Base-by-base conservation (phyloP, 2,888 invertebrate genomes). In the Hirtodrosophila duncani region DNA sequence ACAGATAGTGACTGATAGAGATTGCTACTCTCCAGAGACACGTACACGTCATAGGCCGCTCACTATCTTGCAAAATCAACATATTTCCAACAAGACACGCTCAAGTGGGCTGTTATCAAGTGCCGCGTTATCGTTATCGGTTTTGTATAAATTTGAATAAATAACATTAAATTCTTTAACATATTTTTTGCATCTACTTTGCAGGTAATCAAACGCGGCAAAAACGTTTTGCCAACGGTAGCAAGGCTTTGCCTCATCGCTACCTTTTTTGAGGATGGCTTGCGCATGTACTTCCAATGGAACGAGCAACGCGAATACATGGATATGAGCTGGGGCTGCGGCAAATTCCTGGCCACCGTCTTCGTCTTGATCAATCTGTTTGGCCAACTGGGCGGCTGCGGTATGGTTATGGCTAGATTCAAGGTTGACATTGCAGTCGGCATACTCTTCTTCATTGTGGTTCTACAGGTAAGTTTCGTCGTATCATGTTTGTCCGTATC, bases 251-350 rank as follows among this genome's bases (percentile, higher is more conserved):
- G 98, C 87, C 91, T 99, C 55, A 97, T 99, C 84, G 97, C 98
- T 77, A 99, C 99, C 77, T 99, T 99, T 89, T 90, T 99, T 60
- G 99, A 99, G 88, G 99, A 99, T 89, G 99, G 99, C 1, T 90
- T 99, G 53, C 92, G 99, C 57, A 99, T 99, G 99, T 99, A 97
- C 94, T 94, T 96, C 83, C 99, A 99, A 87, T 99, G 98, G 98
- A 91, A 91, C 43, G 98, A 99, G 84, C 98, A 98, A 87, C 90
- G 97, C 29, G 97, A 98, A 86, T 99, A 98, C 87, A 98, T 99
- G 96, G 94, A 97, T 86, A 92, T 95, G 89, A 95, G 96, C 8
- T 99, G 98, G 99, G 93, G 94, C 31, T 98, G 98, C 88, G 99
- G 99, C 30, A 92, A 92, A 68, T 93, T 99, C 87, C 87, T 99